These are phyloP conservation scores for Trachymyrmex cornetzi DNA, from an alignment of 1,140 invertebrate species.

Conservation along the genomic window DNA sequence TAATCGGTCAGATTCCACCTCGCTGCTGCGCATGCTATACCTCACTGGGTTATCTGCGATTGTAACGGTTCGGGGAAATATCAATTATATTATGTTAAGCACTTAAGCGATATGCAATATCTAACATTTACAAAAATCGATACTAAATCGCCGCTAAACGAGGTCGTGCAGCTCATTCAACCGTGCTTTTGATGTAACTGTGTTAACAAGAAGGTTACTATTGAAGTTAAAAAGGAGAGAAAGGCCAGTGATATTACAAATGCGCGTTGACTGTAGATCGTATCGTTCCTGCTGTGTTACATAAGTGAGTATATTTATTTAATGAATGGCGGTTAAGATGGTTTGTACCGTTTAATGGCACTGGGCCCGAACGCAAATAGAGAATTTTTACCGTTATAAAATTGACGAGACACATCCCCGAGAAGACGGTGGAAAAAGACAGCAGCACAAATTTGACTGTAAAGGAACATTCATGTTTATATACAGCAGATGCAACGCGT, in stretches of 20 bases:
- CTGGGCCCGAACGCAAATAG: conserved; percentile 31
- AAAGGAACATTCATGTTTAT: conserved; percentile 46
- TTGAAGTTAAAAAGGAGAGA: conserved; percentile 45
- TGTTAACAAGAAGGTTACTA: conserved; percentile 48
- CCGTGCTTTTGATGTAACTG: conserved; percentile 55
- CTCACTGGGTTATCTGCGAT: conserved; percentile 51
- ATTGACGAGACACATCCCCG: conserved; percentile 34
- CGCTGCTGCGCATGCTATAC: conserved; percentile 48
- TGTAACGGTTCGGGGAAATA: conserved; percentile 10
- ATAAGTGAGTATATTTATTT: conserved; percentile 58
- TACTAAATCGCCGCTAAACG: conserved; percentile 53
- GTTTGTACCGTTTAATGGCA: conserved; percentile 27
- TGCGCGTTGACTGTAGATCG: conserved; percentile 28
- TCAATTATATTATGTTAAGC: conserved; percentile 48
- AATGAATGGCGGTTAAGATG: conserved; percentile 40
- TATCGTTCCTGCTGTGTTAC: conserved; percentile 29
- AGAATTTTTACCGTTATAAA: conserved; percentile 46
- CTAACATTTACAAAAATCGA: conserved; percentile 32
- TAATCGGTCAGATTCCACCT: conserved; percentile 25
- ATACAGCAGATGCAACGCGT: conserved; percentile 36
- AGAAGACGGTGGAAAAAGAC: conserved; percentile 46
- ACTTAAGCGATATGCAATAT: conserved; percentile 42
- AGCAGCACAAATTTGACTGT: conserved; percentile 51
- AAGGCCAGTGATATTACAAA: conserved; percentile 47
- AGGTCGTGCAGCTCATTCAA: conserved; percentile 62